These are phyloP conservation scores for Malaclemys terrapin DNA, from an alignment of 2,113 vertebrate species.

Conservation along the genomic window DNA sequence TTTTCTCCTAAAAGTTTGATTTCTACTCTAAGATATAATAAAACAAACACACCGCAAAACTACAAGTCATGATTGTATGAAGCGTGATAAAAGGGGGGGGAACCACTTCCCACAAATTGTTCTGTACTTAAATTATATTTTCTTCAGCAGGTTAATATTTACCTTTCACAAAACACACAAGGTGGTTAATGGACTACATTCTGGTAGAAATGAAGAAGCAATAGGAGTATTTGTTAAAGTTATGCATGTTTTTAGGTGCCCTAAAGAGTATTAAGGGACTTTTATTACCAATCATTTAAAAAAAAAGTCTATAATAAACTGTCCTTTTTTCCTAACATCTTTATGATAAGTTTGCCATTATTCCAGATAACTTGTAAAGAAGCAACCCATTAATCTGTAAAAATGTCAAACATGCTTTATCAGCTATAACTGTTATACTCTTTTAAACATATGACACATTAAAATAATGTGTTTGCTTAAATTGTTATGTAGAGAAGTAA, in stretches of 20 bases:
- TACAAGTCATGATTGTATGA: background rate
- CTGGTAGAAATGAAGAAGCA: background rate
- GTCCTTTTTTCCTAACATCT: fast-evolving
- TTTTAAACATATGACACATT: background rate
- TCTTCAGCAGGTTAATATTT: background rate
- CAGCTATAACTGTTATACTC: background rate
- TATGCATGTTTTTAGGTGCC: background rate
- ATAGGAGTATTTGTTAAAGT: background rate
- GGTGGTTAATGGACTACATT: background rate
- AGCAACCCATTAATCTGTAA: background rate
- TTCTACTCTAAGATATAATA: background rate
- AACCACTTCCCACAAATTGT: background rate
- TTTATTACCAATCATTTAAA: background rate
- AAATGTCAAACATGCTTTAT: background rate
- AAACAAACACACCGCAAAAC: background rate
- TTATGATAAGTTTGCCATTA: background rate
- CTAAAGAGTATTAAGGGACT: background rate
- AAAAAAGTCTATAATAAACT: background rate
- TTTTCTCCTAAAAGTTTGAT: background rate
- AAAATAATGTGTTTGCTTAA: background rate
- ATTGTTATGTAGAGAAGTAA: background rate
- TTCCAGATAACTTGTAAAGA: background rate
- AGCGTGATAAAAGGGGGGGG: background rate
- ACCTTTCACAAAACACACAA: background rate
- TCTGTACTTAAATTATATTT: background rate